Conservation (phyloP, 1,140 invertebrate genomes). For the Platyscapa corneri region DNA sequence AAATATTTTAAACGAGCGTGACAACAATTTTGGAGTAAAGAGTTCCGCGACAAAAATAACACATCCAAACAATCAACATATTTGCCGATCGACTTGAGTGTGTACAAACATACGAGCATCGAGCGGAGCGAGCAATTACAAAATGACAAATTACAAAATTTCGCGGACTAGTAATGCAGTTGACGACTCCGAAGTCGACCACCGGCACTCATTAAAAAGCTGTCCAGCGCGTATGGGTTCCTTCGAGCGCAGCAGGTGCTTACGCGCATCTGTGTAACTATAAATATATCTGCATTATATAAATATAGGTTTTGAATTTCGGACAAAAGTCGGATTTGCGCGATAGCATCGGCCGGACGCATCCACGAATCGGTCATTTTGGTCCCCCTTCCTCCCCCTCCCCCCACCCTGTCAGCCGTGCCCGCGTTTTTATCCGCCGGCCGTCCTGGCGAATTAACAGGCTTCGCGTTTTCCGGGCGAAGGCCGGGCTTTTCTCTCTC, state of each 20-base stretch:
- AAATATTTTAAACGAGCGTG: neutral
- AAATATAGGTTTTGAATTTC: slow-evolving; percentile 8
- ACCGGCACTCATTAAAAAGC: neutral
- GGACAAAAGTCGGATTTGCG: neutral
- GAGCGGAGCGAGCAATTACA: too few species aligned
- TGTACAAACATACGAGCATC: too few species aligned
- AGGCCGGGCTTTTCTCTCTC: neutral
- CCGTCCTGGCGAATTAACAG: too few species aligned
- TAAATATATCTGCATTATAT: neutral
- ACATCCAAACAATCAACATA: neutral
- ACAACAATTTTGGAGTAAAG: neutral
- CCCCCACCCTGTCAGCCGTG: neutral
- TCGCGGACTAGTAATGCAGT: too few species aligned
- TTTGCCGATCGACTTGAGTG: too few species aligned
- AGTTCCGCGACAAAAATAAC: neutral
- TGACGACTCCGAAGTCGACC: too few species aligned
- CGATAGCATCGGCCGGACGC: neutral
- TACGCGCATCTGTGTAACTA: neutral
- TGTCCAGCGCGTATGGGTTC: neutral
- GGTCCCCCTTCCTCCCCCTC: neutral
- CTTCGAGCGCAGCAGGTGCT: neutral
- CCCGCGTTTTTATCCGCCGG: neutral
- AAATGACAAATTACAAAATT: neutral
- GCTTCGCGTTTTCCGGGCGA: neutral
- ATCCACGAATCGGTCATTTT: neutral